Evolutionary conservation across 2,113 vertebrate genomes (phyloP).

Genomic region (Microtus pennsylvanicus): DNA sequence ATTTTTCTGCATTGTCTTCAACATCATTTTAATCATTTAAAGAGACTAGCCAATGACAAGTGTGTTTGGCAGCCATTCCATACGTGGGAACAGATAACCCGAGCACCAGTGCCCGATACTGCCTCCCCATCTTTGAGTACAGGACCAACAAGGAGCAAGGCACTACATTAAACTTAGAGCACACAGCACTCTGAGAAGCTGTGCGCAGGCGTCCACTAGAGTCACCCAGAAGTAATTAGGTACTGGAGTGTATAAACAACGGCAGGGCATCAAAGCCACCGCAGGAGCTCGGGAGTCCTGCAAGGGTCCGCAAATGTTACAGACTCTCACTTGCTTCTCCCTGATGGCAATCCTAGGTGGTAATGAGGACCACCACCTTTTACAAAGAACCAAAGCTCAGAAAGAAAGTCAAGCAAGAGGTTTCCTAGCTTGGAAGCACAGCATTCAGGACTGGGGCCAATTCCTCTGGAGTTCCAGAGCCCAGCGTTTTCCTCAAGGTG

Average conservation of each 20-base stretch:
- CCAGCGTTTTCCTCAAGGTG: background rate
- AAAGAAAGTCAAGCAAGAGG: too few relatives aligned
- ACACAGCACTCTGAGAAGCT: constrained; percentile 53
- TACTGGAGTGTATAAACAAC: constrained; percentile 32
- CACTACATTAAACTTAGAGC: fast-evolving
- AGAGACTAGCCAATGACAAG: constrained; percentile 72
- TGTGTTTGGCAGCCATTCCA: constrained; percentile 74
- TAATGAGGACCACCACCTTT: background rate
- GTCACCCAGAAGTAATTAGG: constrained; percentile 56
- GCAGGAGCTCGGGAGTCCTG: background rate
- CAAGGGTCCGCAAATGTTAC: background rate
- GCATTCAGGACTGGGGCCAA: too few relatives aligned
- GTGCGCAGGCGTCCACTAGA: constrained; percentile 36
- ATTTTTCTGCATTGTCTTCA: constrained; percentile 52
- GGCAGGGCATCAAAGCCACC: background rate
- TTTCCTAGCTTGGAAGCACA: background rate
- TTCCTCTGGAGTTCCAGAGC: background rate
- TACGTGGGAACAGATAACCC: constrained; percentile 53
- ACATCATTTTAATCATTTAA: constrained; percentile 68
- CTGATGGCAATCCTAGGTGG: too few relatives aligned
- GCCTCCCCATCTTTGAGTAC: constrained; percentile 38
- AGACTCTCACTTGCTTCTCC: fast-evolving
- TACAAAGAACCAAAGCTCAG: too few relatives aligned
- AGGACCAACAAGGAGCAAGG: constrained; percentile 65
- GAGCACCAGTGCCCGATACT: constrained; percentile 52